These are phyloP conservation scores for Drosophila malerkotliana DNA, from an alignment of 1,140 invertebrate species.

Conservation along the genomic window DNA sequence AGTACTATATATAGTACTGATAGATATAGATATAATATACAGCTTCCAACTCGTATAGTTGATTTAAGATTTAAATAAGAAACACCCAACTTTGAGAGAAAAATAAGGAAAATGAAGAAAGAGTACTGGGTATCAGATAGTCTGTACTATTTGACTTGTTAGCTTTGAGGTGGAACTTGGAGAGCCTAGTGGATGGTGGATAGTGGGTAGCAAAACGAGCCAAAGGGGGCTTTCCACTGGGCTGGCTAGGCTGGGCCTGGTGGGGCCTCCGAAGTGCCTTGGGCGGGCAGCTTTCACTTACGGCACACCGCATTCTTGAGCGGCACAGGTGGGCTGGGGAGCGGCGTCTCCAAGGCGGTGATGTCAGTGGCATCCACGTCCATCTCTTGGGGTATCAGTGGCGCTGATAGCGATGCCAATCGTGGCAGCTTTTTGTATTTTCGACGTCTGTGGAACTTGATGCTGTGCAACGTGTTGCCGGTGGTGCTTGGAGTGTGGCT, in stretches of 20 bases:
- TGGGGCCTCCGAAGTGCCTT: neutral
- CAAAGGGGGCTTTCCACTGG: neutral
- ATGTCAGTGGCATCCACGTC: neutral
- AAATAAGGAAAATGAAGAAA: too few species aligned
- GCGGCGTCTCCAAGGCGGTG: neutral
- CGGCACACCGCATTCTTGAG: slow-evolving; percentile 67
- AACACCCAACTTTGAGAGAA: too few species aligned
- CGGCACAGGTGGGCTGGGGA: slow-evolving; percentile 36
- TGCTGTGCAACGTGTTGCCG: slow-evolving; percentile 72
- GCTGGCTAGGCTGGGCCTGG: neutral
- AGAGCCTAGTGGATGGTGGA: neutral
- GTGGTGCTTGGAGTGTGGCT: slow-evolving; percentile 21
- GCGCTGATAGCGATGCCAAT: slow-evolving; percentile 61
- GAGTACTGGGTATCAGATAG: too few species aligned
- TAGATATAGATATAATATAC: too few species aligned
- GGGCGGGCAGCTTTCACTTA: slow-evolving; percentile 53
- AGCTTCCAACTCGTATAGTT: too few species aligned
- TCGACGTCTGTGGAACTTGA: slow-evolving; percentile 74
- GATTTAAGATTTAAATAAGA: too few species aligned
- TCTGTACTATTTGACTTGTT: neutral
- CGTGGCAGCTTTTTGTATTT: slow-evolving; percentile 76
- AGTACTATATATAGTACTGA: too few species aligned
- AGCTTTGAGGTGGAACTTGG: neutral
- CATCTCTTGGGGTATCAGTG: slow-evolving; percentile 37
- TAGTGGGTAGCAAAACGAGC: neutral